These are phyloP conservation scores for Cetonia aurata DNA, from an alignment of 2,888 invertebrate genomes.

Conservation along the genomic window DNA sequence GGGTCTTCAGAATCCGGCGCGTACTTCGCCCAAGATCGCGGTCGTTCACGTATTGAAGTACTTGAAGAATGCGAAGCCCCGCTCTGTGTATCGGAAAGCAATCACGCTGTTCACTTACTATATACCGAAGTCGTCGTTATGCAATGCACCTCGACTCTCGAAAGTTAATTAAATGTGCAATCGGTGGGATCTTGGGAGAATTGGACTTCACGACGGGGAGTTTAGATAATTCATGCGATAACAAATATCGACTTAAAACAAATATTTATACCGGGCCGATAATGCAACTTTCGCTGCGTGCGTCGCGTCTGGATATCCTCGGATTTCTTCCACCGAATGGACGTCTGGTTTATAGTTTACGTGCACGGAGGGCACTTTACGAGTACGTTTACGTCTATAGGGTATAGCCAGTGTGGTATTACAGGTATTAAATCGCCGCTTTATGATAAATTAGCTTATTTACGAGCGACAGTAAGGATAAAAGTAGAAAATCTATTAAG, in stretches of 20 bases:
- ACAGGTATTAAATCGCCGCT: slow-evolving; percentile 11
- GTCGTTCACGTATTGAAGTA: too few species aligned
- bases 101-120: not conserved
- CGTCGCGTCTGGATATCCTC: not conserved
- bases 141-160: slow-evolving; percentile 12
- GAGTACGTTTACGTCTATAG: not conserved
- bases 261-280: not conserved
- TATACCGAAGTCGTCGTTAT: slow-evolving; percentile 1
- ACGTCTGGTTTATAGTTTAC: not conserved
- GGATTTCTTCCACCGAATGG: not conserved
- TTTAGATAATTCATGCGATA: slow-evolving; percentile 10
- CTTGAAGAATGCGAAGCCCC: not conserved
- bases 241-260: slow-evolving; percentile 2
- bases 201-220: slow-evolving; percentile 17
- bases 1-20: too few species aligned
- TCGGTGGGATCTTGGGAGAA: slow-evolving; percentile 8
- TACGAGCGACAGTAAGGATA: slow-evolving; percentile 11
- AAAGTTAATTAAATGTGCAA: slow-evolving; percentile 33
- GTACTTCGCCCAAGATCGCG: too few species aligned
- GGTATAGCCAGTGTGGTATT: not conserved
- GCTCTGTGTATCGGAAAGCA: not conserved
- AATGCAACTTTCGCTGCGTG: not conserved
- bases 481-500: slow-evolving; percentile 18
- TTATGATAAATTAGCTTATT: slow-evolving; percentile 29
- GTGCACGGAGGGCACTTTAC: not conserved